Evolutionary conservation across 2,113 vertebrate species (phyloP), one percentile per base, ranked within the genome.

Genomic region (Tiliqua scincoides): DNA sequence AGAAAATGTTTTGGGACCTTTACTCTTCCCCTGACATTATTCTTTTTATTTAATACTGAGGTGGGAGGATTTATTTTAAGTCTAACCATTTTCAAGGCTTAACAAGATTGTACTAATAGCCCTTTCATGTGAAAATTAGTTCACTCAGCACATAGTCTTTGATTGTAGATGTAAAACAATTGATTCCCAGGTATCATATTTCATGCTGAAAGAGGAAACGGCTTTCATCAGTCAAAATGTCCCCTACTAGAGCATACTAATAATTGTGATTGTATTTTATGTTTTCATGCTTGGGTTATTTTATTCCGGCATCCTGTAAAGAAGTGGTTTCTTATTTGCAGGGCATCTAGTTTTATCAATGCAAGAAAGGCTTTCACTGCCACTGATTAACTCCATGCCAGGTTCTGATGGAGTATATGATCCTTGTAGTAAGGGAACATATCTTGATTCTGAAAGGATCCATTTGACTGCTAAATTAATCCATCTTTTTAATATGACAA

Each of bases 181-280:
- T 79, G 17, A 84, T 62, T 90, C 71, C 17, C 10, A 63, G 63
- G 35, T 78, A 74, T 62, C 72, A 14, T 67, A 77, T 59, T 68
- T 78, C 3, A 80, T 68, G 61, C 84, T 30, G 40, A 57, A 74
- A 87, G 1, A 89, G 52, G 59, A 76, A 82, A 75, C 81, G 79
- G 17, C 4, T 90, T 87, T 81, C 40, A 67, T 27, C 10, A 83
- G 87, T 85, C 71, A 79, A 79, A 90, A 89, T 87, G 82, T 62
- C 52, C 73, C 4, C 54, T 82, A 63, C n/a, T 54, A 48, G 48
- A 65, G 40, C 61, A 25, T n/a, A 85, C n/a, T 81, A 20, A 11
- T 93, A 81, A 74, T 81, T 88, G 21, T 76, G 37, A 8, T 76
- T 90, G 65, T 73, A 79, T 43, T 85, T 90, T 83, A 87, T 82